These are phyloP conservation scores for Drosophila ficusphila DNA, from an alignment of 1,140 invertebrate species.

Conservation along the genomic window DNA sequence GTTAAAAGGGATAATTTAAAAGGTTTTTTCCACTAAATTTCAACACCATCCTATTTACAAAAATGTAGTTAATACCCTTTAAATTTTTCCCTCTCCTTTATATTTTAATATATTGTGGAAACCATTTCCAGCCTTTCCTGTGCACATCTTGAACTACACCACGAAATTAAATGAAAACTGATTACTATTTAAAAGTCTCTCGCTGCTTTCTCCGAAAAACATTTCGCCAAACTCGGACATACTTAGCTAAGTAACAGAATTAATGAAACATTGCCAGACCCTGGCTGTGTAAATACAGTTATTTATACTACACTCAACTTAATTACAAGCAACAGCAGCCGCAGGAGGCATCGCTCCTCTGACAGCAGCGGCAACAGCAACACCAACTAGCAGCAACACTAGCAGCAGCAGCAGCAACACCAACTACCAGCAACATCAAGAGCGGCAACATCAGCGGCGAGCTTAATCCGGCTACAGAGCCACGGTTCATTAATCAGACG, in stretches of 20 bases:
- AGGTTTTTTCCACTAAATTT: too few species aligned
- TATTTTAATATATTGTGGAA: too few species aligned
- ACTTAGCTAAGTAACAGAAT: conserved; percentile 77
- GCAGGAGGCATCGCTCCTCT: conserved; percentile 51
- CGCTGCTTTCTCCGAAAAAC: conserved; percentile 23
- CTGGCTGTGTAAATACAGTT: conserved; percentile 74
- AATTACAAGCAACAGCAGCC: conserved; percentile 72
- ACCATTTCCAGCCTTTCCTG: conserved; percentile 2
- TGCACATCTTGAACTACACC: neutral
- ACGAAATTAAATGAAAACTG: conserved; percentile 25
- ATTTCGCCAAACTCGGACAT: conserved; percentile 63
- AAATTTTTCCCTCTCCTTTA: neutral
- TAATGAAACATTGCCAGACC: conserved; percentile 75
- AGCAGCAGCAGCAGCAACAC: conserved; percentile 19
- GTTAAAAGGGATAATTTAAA: too few species aligned
- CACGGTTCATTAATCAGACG: conserved; percentile 80
- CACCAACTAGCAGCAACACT: conserved; percentile 31
- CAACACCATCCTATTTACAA: too few species aligned
- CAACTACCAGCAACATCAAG: conserved; percentile 1
- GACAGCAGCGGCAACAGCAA: conserved; percentile 26
- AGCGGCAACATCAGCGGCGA: conserved; percentile 8
- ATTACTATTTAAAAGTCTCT: conserved; percentile 37
- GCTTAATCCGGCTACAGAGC: conserved; percentile 77
- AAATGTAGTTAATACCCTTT: too few species aligned
- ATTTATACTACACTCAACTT: conserved; percentile 82